Conservation (phyloP, 2,888 invertebrate genomes). For the Euproctis similis region DNA sequence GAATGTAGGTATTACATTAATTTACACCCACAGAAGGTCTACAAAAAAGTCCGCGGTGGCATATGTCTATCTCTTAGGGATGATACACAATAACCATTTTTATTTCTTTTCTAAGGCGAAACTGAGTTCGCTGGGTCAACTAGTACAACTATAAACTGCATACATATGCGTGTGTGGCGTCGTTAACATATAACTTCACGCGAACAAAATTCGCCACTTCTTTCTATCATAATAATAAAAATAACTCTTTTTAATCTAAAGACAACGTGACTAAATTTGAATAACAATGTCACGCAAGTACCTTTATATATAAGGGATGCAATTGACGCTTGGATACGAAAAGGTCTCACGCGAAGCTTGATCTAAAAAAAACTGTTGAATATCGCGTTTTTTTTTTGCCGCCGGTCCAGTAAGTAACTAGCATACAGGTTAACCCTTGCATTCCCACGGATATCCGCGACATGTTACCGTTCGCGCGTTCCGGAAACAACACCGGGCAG, state of each 20-base stretch:
- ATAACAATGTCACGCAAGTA: conserved; percentile 22
- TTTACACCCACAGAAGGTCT: too few species aligned
- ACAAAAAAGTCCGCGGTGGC: too few species aligned
- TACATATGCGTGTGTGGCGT: too few species aligned
- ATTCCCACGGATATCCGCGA: conserved; percentile 47
- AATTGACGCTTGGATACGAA: conserved; percentile 26
- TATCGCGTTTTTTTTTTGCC: not conserved
- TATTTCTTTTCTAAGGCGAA: too few species aligned
- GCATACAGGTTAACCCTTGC: conserved; percentile 32
- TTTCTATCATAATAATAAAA: conserved; percentile 19
- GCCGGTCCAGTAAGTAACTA: not conserved
- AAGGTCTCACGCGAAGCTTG: conserved; percentile 32
- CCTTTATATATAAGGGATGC: conserved; percentile 28
- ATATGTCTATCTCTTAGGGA: too few species aligned
- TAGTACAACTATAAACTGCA: too few species aligned
- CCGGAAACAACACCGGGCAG: too few species aligned
- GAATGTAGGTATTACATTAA: too few species aligned
- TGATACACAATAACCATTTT: too few species aligned
- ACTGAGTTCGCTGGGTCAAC: too few species aligned
- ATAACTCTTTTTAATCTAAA: conserved; percentile 8
- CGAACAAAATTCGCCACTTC: too few species aligned
- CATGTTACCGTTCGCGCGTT: conserved; percentile 11
- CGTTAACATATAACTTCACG: too few species aligned
- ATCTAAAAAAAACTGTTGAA: conserved; percentile 11
- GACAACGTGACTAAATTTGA: conserved; percentile 9